Evolutionary conservation across 2,797 vertebrate species (phyloP), one percentile per base, ranked within the genome.

Genomic region (Gephyroberyx darwinii): DNA sequence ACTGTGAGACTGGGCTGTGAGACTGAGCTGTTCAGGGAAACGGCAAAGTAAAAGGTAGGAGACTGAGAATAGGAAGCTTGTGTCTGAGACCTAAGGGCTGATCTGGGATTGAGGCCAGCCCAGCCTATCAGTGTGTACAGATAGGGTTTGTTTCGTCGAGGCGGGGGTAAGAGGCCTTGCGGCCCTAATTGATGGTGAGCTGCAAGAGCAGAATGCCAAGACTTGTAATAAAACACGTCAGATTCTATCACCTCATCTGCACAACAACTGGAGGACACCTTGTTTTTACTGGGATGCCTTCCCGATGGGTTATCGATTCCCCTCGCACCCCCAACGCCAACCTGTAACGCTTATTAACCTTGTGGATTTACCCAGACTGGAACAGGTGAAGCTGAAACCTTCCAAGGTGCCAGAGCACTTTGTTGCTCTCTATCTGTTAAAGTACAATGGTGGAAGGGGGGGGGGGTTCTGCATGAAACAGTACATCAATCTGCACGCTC

Each of bases 121-220:
- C 50, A 52, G 20, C 20, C 22, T 12, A 10, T 52, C 19, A 12
- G 13, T 20, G 20, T 22, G 12, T 22, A 26, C 51, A 53, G 47
- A 74, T 37, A 16, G 35, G 14, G n/a, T 60, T 65, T 43, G 52
- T 69, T 57, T 26, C 0, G 3, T 55, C 14, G 39, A 66, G 71
- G 0, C 69, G 20, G 65, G 65, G 69, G 6, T 62, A 52, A 74
- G 16, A 10, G 0, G 70, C 33, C 17, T 7, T 0, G 1, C 61
- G 69, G 68, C 71, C 54, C 60, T 75, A 79, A 79, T 76, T 79
- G 68, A 39, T 61, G 60, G 57, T 64, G 72, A 77, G 74, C 54
- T 33, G 30, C 20, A 26, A 26, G 39, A 45, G 39, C 39, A 37
- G 16, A 35, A 57, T 57, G 35, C 35, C 55, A 60, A 13, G 58